phyloP scores from a whole-genome alignment of 2,113 vertebrate genomes.

The Piliocolobus tephrosceles region DNA sequence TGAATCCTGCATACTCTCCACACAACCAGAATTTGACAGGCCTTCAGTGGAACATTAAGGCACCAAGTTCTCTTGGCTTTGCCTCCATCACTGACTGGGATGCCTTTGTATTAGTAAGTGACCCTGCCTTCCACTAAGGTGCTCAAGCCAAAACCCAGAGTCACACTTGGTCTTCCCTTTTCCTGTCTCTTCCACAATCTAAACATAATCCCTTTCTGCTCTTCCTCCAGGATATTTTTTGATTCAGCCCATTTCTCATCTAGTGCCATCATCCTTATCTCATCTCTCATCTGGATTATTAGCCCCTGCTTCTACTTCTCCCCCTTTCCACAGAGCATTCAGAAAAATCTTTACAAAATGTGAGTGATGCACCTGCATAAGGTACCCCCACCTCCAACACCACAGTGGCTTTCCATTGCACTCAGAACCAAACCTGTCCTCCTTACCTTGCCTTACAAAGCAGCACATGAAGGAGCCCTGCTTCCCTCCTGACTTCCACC shows the following conservation, averaged over 20 bases:
- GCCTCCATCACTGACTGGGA: neutral
- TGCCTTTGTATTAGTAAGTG: neutral
- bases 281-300: too few species aligned
- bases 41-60: neutral
- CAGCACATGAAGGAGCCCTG: rapidly evolving
- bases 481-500: neutral
- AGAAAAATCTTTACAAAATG: neutral
- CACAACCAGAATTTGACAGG: neutral
- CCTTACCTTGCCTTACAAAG: neutral
- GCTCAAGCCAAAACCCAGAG: neutral
- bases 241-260: too few species aligned
- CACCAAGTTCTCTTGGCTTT: rapidly evolving
- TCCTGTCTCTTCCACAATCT: neutral
- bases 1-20: neutral
- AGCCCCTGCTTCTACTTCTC: neutral
- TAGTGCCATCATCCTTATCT: neutral
- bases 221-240: neutral
- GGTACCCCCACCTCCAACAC: rapidly evolving
- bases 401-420: rapidly evolving
- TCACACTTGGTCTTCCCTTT: neutral
- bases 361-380: rapidly evolving
- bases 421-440: neutral
- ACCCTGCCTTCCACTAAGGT: neutral
- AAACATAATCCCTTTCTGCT: neutral
- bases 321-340: neutral